A percentile compares a stretch with the other conserved stretches of the same genome.
phyloP scores from a whole-genome alignment of 2,888 invertebrate species.

The Oscheius myriophilus region DNA sequence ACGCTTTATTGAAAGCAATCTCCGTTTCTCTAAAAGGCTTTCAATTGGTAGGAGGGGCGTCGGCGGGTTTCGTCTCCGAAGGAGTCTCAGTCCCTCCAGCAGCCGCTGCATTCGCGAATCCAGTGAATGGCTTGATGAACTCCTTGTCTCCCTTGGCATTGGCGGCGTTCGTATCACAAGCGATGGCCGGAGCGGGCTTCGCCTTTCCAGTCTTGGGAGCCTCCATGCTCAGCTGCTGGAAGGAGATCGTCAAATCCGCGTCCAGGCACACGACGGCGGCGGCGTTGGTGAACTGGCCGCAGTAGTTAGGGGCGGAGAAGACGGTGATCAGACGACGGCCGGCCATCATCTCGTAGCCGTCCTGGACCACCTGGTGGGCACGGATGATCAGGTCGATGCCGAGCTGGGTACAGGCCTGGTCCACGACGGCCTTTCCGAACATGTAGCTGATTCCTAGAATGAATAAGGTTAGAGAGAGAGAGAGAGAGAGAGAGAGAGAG shows the following conservation, averaged over 20 bases:
- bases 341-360: conserved; percentile 64
- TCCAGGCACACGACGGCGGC: conserved; percentile 64
- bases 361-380: conserved; percentile 65
- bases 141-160: conserved; percentile 43
- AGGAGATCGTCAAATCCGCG: conserved; percentile 52
- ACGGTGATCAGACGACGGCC: conserved; percentile 63
- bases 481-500: background rate
- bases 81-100: background rate
- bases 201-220: conserved; percentile 5
- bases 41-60: background rate
- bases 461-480: too few relatives aligned
- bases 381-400: conserved; percentile 63
- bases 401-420: conserved; percentile 53
- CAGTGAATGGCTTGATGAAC: conserved; percentile 39
- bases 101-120: background rate
- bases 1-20: conserved; percentile 19
- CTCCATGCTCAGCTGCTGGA: conserved; percentile 25
- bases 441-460: conserved; percentile 59
- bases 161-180: conserved; percentile 29
- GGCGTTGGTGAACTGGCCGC: conserved; percentile 60
- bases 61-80: background rate
- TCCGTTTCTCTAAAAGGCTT: background rate
- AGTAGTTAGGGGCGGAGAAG: conserved; percentile 65
- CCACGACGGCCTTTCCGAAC: conserved; percentile 62
- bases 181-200: conserved; percentile 36